Conservation (phyloP, 2,113 vertebrate species). For the Laterallus jamaicensis region DNA sequence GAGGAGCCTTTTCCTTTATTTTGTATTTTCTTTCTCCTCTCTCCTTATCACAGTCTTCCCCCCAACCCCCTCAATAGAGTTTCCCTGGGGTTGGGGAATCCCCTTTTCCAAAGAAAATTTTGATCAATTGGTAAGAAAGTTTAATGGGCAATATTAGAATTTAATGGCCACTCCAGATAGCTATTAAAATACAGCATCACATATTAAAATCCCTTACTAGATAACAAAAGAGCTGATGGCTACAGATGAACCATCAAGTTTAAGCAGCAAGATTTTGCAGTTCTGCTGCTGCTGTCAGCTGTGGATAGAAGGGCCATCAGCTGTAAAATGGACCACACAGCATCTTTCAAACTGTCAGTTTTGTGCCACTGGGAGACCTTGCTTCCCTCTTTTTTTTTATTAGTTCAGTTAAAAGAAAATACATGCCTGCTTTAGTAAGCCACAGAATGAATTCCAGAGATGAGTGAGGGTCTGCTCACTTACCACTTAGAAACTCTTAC, state of each 20-base stretch:
- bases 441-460: neutral
- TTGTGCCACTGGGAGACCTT: neutral
- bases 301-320: neutral
- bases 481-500: neutral
- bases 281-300: neutral
- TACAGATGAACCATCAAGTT: neutral
- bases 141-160: constrained; percentile 17
- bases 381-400: neutral
- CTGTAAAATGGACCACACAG: neutral
- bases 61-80: neutral
- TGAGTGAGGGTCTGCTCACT: neutral
- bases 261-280: neutral
- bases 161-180: neutral
- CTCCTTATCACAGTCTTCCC: neutral
- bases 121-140: neutral
- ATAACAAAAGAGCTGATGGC: neutral
- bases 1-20: neutral
- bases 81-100: neutral
- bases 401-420: neutral
- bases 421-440: neutral
- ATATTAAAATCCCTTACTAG: constrained; percentile 22
- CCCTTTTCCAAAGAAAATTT: constrained; percentile 1
- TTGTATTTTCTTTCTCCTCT: neutral
- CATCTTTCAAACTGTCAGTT: neutral
- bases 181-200: constrained; percentile 33